Evolutionary conservation across 2,888 invertebrate genomes (phyloP).

Genomic region (Thecocarcelia acutangulata): DNA sequence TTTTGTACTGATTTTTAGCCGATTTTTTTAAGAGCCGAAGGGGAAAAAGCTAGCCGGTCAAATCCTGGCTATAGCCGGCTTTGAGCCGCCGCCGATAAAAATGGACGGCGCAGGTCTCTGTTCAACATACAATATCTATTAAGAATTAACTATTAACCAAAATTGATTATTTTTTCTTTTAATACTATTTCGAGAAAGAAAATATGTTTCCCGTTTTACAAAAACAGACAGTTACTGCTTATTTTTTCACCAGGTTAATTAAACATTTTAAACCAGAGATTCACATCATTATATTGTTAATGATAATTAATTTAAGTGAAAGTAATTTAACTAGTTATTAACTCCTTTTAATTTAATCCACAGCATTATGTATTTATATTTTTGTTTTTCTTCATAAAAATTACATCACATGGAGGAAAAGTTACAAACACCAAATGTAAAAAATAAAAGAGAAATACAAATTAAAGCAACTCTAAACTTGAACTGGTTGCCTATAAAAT

Average conservation of each 20-base stretch:
- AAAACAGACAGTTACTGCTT: too few species aligned
- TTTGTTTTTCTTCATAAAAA: constrained; percentile 18
- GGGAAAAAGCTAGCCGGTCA: too few species aligned
- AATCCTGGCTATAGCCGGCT: too few species aligned
- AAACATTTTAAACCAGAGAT: background rate
- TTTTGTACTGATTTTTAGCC: too few species aligned
- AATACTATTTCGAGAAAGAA: too few species aligned
- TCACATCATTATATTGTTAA: constrained; percentile 5
- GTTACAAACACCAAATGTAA: constrained; percentile 39
- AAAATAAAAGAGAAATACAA: constrained; percentile 17
- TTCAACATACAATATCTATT: too few species aligned
- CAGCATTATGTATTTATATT: constrained; percentile 38
- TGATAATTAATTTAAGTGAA: constrained; percentile 32
- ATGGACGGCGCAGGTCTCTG: too few species aligned
- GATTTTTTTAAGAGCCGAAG: too few species aligned
- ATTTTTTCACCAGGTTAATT: background rate
- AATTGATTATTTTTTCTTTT: too few species aligned
- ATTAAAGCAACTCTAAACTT: constrained; percentile 51
- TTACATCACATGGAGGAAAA: constrained; percentile 66
- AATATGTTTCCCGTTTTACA: too few species aligned
- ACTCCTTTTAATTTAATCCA: constrained; percentile 54
- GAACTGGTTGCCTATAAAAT: constrained; percentile 66
- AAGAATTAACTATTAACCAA: too few species aligned
- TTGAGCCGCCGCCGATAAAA: too few species aligned
- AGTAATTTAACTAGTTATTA: constrained; percentile 50